Evolutionary conservation across 2,113 vertebrate species (phyloP).

Genomic region (Craseonycteris thonglongyai): DNA sequence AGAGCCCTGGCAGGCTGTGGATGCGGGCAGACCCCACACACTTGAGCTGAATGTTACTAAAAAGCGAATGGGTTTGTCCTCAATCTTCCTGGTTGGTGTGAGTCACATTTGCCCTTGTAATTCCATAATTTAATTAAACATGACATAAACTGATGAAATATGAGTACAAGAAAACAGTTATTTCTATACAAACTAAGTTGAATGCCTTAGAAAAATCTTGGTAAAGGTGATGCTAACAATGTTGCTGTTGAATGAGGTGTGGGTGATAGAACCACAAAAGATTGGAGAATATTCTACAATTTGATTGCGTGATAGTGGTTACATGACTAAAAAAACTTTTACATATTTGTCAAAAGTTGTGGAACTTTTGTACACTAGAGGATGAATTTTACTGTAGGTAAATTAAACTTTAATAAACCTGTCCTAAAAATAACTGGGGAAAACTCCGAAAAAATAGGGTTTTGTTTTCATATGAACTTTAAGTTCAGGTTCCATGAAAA

Average conservation of each 20-base stretch:
- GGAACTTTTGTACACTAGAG: neutral
- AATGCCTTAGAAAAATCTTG: neutral
- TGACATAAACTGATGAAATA: neutral
- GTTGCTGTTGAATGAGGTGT: neutral
- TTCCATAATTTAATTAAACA: neutral
- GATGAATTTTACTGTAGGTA: neutral
- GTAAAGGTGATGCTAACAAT: neutral
- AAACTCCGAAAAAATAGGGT: neutral
- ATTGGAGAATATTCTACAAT: neutral
- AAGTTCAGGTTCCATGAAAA: neutral
- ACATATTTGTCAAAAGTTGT: neutral
- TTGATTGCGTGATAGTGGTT: neutral
- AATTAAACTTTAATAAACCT: neutral
- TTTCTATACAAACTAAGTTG: neutral
- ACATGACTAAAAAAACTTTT: neutral
- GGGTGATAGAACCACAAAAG: no score
- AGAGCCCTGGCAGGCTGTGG: neutral
- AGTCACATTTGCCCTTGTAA: neutral
- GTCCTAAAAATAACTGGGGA: neutral
- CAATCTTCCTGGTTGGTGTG: neutral
- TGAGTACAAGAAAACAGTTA: neutral
- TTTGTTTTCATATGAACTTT: neutral
- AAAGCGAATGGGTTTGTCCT: neutral
- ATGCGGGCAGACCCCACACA: rapidly evolving
- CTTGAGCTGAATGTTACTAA: neutral